phyloP scores from a whole-genome alignment of 2,113 vertebrate species.

The Phylloscopus trochilus region DNA sequence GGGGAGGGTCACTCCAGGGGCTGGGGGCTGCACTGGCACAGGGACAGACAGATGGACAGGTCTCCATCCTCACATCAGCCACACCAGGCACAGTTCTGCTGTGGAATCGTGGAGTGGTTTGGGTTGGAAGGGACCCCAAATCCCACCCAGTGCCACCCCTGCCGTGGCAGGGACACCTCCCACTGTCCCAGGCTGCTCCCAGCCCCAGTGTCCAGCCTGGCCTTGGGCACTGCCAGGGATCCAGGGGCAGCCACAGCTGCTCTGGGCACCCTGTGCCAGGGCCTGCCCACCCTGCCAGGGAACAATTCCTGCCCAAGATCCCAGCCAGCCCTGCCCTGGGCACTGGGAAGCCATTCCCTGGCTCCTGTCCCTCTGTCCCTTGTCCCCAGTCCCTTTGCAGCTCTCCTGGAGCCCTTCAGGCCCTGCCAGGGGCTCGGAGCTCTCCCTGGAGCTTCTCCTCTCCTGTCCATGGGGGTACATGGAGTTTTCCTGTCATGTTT shows the following conservation, averaged over 20 bases:
- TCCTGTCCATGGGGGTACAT: too few species aligned
- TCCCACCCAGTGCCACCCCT: fast-evolving
- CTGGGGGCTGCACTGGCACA: too few species aligned
- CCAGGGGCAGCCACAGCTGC: not conserved
- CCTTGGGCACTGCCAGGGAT: not conserved
- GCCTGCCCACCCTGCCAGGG: not conserved
- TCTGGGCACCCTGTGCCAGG: not conserved
- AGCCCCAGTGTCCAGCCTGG: not conserved
- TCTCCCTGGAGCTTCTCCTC: not conserved
- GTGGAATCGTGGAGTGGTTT: fast-evolving
- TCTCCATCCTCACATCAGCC: not conserved
- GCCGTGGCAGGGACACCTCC: not conserved
- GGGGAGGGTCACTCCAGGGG: not conserved
- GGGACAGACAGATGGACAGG: not conserved
- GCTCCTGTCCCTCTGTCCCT: fast-evolving
- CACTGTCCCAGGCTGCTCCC: not conserved
- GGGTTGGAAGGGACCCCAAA: not conserved
- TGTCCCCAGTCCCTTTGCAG: not conserved
- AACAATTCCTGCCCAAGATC: not conserved
- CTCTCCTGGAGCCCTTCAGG: not conserved
- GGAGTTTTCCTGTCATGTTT: too few species aligned
- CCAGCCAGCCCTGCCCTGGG: not conserved
- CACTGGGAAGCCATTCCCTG: not conserved
- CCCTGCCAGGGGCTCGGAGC: not conserved
- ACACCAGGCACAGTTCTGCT: not conserved